Conservation (phyloP, 2,113 vertebrate genomes). For the Euleptes europaea region DNA sequence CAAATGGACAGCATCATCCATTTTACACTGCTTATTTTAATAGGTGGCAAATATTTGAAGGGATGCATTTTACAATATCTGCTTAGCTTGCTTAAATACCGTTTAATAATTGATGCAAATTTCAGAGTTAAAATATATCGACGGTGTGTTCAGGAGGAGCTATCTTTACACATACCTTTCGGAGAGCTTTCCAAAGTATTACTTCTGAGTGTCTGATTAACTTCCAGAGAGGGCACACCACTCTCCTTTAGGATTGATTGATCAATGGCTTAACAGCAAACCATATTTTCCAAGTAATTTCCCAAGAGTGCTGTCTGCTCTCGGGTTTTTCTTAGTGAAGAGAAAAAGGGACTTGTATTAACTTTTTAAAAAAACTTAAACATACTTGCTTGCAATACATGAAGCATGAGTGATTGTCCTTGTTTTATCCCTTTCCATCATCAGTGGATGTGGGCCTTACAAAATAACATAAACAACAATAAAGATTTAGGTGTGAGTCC, state of each 20-base stretch:
- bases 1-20: constrained; percentile 35
- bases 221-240: constrained; percentile 67
- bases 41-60: constrained; percentile 68
- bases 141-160: constrained; percentile 55
- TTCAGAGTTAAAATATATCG: constrained; percentile 69
- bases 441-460: too few species aligned
- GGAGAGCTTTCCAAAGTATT: constrained; percentile 71
- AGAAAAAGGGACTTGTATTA: constrained; percentile 35
- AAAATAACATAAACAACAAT: too few species aligned
- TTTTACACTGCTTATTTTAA: constrained; percentile 62
- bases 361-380: constrained; percentile 38
- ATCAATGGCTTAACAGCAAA: constrained; percentile 72
- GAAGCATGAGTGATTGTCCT: not conserved
- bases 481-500: too few species aligned
- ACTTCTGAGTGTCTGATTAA: constrained; percentile 73
- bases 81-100: constrained; percentile 71
- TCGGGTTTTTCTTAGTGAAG: constrained; percentile 45
- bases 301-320: constrained; percentile 60
- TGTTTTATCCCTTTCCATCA: too few species aligned
- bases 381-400: fast-evolving
- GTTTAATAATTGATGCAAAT: constrained; percentile 77
- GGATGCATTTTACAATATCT: constrained; percentile 62
- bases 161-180: constrained; percentile 66
- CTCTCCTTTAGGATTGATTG: constrained; percentile 68
- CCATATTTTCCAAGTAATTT: constrained; percentile 68